Conservation (phyloP, 2,888 invertebrate species). For the Oscheius sp. region DNA sequence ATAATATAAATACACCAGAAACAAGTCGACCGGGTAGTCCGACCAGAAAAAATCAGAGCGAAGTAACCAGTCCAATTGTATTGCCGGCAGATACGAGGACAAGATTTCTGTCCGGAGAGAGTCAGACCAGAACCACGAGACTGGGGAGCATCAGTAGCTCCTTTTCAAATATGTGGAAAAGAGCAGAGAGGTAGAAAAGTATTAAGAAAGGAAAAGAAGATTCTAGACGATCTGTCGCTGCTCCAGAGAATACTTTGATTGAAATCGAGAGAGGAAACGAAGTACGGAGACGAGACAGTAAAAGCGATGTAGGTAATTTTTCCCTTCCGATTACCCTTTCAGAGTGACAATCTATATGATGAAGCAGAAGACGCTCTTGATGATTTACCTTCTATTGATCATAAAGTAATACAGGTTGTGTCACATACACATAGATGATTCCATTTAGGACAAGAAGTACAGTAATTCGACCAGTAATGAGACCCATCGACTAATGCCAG, state of each 20-base stretch:
- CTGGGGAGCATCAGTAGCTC: not conserved
- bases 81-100: not conserved
- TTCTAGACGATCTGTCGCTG: not conserved
- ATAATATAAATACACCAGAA: slow-evolving; percentile 31
- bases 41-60: not conserved
- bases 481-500: not conserved
- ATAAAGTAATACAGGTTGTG: too few species aligned
- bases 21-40: slow-evolving; percentile 28
- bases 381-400: not conserved
- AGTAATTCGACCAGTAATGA: not conserved
- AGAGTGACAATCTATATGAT: slow-evolving; percentile 20
- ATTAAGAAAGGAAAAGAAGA: not conserved
- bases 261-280: slow-evolving; percentile 17
- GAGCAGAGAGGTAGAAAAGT: not conserved
- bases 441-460: too few species aligned
- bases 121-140: not conserved
- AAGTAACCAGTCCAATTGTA: slow-evolving; percentile 15
- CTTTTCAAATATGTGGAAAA: slow-evolving; percentile 3
- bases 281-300: not conserved
- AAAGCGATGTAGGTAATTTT: too few species aligned
- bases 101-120: slow-evolving; percentile 4
- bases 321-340: not conserved
- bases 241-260: not conserved
- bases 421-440: too few species aligned
- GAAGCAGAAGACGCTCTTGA: slow-evolving; percentile 27